Conservation (phyloP, 2,113 vertebrate genomes). For the Corydoras sp. region DNA sequence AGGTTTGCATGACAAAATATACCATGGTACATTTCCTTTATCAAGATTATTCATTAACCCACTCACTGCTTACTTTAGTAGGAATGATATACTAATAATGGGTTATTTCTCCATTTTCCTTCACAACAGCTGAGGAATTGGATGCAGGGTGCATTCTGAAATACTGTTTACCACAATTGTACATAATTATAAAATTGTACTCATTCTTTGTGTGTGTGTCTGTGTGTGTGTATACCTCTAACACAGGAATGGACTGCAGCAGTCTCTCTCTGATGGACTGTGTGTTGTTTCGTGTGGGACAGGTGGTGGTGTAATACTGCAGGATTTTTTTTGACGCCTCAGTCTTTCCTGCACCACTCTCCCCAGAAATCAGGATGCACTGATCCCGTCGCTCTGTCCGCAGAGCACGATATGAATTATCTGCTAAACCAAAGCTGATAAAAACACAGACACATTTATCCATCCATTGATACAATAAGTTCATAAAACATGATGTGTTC, state of each 20-base stretch:
- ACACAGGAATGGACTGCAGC: constrained; percentile 86
- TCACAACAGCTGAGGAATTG: too few relatives aligned
- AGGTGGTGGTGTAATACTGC: constrained; percentile 88
- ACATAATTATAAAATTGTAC: too few relatives aligned
- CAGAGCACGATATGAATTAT: constrained; percentile 88
- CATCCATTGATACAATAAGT: not conserved
- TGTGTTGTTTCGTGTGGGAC: constrained; percentile 78
- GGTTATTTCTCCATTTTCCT: too few relatives aligned
- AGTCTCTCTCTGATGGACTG: constrained; percentile 80
- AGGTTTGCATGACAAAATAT: too few relatives aligned
- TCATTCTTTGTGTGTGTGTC: constrained; percentile 7
- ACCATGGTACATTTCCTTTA: too few relatives aligned
- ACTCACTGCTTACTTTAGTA: too few relatives aligned
- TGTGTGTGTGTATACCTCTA: constrained; percentile 72
- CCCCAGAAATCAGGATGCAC: constrained; percentile 92
- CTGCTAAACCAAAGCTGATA: constrained; percentile 81
- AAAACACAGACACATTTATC: constrained; percentile 8
- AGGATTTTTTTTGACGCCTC: constrained; percentile 94
- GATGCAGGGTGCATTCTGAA: too few relatives aligned
- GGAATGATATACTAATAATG: too few relatives aligned
- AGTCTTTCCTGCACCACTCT: constrained; percentile 93
- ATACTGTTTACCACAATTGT: too few relatives aligned
- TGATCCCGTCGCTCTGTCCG: constrained; percentile 84
- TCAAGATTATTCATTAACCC: too few relatives aligned
- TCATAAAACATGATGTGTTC: too few relatives aligned